Conservation (phyloP, 2,888 invertebrate genomes). For the Tetragnatha montana region DNA sequence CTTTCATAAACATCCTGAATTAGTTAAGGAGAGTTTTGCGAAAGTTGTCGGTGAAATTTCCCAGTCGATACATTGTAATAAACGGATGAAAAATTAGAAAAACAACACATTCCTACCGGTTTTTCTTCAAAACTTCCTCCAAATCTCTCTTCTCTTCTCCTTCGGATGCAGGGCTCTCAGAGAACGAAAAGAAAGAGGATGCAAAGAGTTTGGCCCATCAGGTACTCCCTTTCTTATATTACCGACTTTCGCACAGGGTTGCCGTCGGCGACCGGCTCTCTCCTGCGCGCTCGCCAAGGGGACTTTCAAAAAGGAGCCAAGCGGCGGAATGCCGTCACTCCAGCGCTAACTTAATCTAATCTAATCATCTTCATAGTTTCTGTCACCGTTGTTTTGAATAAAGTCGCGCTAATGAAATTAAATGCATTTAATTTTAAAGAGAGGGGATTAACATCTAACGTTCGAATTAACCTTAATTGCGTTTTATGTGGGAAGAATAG, state of each 20-base stretch:
- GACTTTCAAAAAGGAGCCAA: conserved; percentile 10
- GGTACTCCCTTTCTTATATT: conserved; percentile 62
- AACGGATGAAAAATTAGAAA: too few species aligned
- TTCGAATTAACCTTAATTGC: neutral
- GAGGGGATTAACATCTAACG: neutral
- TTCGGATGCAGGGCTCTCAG: conserved; percentile 27
- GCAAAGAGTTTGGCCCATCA: conserved; percentile 57
- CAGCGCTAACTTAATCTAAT: neutral
- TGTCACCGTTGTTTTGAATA: neutral
- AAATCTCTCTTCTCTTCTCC: neutral
- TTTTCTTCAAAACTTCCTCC: neutral
- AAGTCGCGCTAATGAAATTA: neutral
- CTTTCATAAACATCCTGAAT: too few species aligned
- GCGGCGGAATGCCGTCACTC: neutral
- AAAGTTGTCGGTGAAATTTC: too few species aligned
- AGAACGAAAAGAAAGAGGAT: conserved; percentile 46
- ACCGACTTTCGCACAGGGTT: conserved; percentile 64
- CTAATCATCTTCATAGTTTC: neutral
- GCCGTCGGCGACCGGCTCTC: conserved; percentile 14
- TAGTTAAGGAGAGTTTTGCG: too few species aligned
- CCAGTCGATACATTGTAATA: too few species aligned
- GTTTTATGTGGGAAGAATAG: neutral
- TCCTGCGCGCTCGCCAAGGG: conserved; percentile 33
- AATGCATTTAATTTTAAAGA: neutral
- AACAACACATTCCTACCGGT: neutral